These are phyloP conservation scores for Halictus quadricinctus DNA, from an alignment of 2,888 invertebrate species.

Conservation along the genomic window DNA sequence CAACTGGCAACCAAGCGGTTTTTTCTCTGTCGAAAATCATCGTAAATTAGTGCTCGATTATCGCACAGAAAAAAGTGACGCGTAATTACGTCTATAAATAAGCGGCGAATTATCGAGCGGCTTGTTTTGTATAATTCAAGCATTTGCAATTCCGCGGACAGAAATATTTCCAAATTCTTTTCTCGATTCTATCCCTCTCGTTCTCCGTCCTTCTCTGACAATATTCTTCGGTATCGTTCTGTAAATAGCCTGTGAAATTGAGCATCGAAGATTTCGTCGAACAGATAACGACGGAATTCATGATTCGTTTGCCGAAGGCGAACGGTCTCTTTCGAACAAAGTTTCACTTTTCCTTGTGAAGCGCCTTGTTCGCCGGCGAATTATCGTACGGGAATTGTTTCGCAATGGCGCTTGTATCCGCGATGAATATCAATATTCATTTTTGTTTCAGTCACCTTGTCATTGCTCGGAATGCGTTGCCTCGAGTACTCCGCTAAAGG, in stretches of 20 bases:
- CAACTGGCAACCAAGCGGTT: neutral
- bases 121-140: conserved; percentile 28
- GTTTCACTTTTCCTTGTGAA: neutral
- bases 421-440: conserved; percentile 1
- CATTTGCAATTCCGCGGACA: conserved; percentile 27
- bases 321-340: neutral
- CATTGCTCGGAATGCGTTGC: neutral
- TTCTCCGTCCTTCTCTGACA: neutral
- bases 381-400: neutral
- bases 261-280: conserved; percentile 31
- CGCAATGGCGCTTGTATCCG: neutral
- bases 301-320: conserved; percentile 12
- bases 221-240: neutral
- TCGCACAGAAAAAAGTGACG: conserved; percentile 1
- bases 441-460: neutral
- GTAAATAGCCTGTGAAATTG: conserved; percentile 16
- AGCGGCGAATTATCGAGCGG: conserved; percentile 7
- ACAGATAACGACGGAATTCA: conserved; percentile 36
- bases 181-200: neutral
- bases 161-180: neutral
- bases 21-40: neutral
- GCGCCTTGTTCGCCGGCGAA: neutral
- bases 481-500: neutral
- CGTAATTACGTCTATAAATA: conserved; percentile 41
- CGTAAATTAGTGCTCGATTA: conserved; percentile 21